Evolutionary conservation across 37 sponge, comb jelly and placozoan genomes (phyloP).

Genomic region (Eunapius fragilis): DNA sequence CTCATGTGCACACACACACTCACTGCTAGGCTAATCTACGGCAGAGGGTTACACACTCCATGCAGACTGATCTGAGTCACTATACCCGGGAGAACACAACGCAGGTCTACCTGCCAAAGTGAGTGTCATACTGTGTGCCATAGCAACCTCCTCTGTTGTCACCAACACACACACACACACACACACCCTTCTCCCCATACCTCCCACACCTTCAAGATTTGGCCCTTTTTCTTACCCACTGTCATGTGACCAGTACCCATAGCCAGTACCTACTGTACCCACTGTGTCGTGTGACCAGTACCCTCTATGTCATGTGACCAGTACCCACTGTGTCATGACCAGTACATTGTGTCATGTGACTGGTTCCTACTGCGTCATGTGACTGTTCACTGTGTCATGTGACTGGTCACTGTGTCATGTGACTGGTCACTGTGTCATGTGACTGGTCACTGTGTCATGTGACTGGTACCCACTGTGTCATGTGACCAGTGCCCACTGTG

Average conservation of each 20-base stretch:
- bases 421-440: too few species aligned
- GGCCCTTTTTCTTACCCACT: background rate
- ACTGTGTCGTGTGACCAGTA: too few species aligned
- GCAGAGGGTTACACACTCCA: conserved; percentile 89
- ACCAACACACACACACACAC: too few species aligned
- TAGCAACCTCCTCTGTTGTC: background rate
- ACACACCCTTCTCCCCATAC: too few species aligned
- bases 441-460: too few species aligned
- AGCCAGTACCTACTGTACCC: too few species aligned
- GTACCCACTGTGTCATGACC: too few species aligned
- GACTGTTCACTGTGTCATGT: too few species aligned
- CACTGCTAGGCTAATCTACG: conserved; percentile 82
- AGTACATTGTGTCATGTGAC: background rate
- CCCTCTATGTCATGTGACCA: too few species aligned
- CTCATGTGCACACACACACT: conserved; percentile 8
- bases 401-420: too few species aligned
- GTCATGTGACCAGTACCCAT: background rate
- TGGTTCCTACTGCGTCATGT: background rate
- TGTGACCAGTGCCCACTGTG: too few species aligned
- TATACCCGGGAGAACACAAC: conserved; percentile 88
- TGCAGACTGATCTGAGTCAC: conserved; percentile 94
- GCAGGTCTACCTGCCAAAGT: conserved; percentile 95
- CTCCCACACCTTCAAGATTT: background rate
- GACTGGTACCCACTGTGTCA: too few species aligned
- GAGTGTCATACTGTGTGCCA: background rate